Percentiles rank a stretch among this genome's conserved stretches.
phyloP scores from a whole-genome alignment of 2,888 invertebrate species.

The Lampropteryx suffumata region DNA sequence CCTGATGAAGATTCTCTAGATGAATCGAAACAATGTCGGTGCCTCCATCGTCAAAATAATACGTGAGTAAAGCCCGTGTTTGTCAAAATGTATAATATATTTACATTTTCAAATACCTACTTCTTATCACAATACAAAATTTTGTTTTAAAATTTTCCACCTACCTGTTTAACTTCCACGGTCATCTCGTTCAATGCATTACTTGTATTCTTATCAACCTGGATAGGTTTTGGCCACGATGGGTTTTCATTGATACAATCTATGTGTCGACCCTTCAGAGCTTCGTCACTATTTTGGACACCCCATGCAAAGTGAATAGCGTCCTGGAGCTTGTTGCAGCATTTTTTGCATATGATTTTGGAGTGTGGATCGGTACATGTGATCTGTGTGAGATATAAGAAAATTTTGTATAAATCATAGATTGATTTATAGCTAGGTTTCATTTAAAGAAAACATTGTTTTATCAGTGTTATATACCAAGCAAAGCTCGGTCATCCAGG shows the following conservation, averaged over 20 bases:
- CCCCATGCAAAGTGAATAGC: slow-evolving; percentile 52
- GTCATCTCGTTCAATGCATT: slow-evolving; percentile 40
- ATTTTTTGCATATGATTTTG: slow-evolving; percentile 59
- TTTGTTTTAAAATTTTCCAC: no score
- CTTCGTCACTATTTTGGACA: slow-evolving; percentile 49
- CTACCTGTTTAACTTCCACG: slow-evolving; percentile 59
- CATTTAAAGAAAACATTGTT: no score
- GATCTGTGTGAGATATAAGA: slow-evolving; percentile 46
- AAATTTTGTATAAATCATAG: neutral
- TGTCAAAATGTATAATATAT: no score
- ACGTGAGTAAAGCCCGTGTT: no score
- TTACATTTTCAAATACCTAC: no score
- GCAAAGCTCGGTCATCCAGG: no score
- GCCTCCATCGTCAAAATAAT: no score
- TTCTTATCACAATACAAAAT: no score
- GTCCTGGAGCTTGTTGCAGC: slow-evolving; percentile 50
- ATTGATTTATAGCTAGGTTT: no score
- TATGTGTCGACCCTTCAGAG: slow-evolving; percentile 36
- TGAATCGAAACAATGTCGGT: no score
- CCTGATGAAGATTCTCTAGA: no score
- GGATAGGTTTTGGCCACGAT: slow-evolving; percentile 69
- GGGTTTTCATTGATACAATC: neutral
- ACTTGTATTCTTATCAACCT: slow-evolving; percentile 54
- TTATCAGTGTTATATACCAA: no score
- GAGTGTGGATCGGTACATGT: slow-evolving; percentile 52